Evolutionary conservation across 2,888 invertebrate genomes (phyloP), one percentile per base, ranked within the genome.

Genomic region (Agonopterix subpropinquella): DNA sequence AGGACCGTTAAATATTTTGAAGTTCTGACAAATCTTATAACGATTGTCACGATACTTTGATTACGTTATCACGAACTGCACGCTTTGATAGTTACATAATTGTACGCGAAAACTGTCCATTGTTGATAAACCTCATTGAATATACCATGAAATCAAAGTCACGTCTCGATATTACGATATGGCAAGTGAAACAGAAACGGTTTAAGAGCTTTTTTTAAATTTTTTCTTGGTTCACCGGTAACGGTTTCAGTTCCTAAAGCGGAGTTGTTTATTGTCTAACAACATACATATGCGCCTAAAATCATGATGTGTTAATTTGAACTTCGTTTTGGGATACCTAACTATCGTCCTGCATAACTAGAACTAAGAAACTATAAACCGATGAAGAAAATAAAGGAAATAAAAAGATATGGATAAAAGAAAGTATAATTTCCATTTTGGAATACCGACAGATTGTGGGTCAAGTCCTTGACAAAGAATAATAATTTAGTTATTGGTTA

Each of bases 141-240:
- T 72, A 70, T 65, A 70, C 71, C 73, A 71, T 77, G 76, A 81
- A 82, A 79, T 78, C 71, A 70, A 74, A 77, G 74, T 79, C 76
- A 79, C 76, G 78, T 78, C 73, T 77, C 68, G 66, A 77, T 75
- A 77, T 75, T 70, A 76, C 73, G 72, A 77, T 82, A 77, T 74
- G 72, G 73, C 76, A 76, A 81, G 77, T 82, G 74, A 81, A 81
- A 82, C 75, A 81, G 77, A 80, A 81, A 83, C 80, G 80, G 80
- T 77, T 78, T 74, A 67, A 62, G 65, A 66, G 66, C 59, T 82
- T 83, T 79, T 81, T 80, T 76, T 77, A 73, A 41, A n/a, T n/a
- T n/a, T 13, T 11, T 42, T 13, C 5, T 11, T 42, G 42, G 42
- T 42, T 69, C 70, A 78, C 77, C 81, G 65, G 63, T 80, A 84